Conservation (phyloP, 2,888 invertebrate species). For the Nephrotoma guestfalica region DNA sequence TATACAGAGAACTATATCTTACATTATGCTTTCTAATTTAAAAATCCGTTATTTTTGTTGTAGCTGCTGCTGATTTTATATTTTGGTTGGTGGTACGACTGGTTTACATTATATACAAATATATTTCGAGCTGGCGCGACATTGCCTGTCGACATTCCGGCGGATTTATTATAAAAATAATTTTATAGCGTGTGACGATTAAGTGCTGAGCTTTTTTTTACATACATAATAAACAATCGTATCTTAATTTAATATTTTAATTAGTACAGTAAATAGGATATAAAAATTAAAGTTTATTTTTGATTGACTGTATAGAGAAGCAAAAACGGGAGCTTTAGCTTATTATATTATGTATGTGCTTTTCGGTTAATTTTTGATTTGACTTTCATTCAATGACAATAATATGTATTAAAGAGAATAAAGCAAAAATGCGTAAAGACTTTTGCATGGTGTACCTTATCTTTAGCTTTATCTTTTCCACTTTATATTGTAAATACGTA, state of each 20-base stretch:
- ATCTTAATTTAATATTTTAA: neutral
- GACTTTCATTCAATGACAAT: neutral
- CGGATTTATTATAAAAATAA: neutral
- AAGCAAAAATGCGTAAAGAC: neutral
- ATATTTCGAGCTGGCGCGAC: neutral
- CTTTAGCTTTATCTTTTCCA: neutral
- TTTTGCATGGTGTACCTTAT: neutral
- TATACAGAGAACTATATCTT: neutral
- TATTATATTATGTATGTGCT: neutral
- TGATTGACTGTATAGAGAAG: neutral
- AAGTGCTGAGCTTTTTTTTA: neutral
- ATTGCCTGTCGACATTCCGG: neutral
- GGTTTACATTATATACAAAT: neutral
- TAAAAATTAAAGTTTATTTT: neutral
- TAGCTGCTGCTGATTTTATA: neutral
- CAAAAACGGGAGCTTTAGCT: neutral
- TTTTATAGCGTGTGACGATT: neutral
- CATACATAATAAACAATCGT: neutral
- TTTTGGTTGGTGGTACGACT: neutral
- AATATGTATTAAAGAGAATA: neutral
- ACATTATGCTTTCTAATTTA: neutral
- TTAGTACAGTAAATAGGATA: neutral
- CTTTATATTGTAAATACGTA: neutral
- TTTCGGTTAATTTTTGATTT: neutral
- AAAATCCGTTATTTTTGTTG: neutral